These are phyloP conservation scores for Spinus olivaceus DNA, from an alignment of 2,797 vertebrate species.

Conservation along the genomic window DNA sequence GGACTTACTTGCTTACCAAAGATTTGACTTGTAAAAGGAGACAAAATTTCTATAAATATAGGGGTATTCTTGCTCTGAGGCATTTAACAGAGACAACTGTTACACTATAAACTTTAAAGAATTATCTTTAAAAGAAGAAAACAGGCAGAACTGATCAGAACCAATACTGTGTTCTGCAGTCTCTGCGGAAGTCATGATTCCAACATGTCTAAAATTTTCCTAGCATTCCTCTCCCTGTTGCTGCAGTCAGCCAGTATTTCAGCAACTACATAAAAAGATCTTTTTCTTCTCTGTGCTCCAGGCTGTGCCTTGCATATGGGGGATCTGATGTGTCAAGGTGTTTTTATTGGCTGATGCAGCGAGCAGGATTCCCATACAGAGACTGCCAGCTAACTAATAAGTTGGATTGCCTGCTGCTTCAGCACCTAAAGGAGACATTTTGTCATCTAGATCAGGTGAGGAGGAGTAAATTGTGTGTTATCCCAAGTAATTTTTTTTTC, in stretches of 20 bases:
- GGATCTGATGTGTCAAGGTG: constrained; percentile 93
- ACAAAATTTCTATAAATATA: background rate
- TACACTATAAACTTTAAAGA: background rate
- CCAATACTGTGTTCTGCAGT: background rate
- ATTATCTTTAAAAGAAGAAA: background rate
- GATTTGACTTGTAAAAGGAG: background rate
- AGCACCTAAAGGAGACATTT: constrained; percentile 94
- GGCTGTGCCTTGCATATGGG: constrained; percentile 91
- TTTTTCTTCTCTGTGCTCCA: constrained; percentile 44
- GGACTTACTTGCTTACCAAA: background rate
- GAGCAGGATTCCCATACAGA: constrained; percentile 94
- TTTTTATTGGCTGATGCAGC: constrained; percentile 96
- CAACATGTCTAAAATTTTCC: background rate
- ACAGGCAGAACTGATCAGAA: background rate
- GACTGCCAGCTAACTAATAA: constrained; percentile 90
- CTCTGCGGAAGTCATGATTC: background rate
- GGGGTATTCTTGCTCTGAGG: background rate
- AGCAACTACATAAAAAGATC: background rate
- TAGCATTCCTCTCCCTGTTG: background rate
- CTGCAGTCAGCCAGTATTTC: background rate
- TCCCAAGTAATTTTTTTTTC: background rate
- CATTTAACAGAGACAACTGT: background rate
- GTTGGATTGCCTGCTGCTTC: constrained; percentile 90
- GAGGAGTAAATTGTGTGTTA: background rate
- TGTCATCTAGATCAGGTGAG: constrained; percentile 94